Conservation (phyloP, 2,797 vertebrate species). For the Eulemur albifrons region DNA sequence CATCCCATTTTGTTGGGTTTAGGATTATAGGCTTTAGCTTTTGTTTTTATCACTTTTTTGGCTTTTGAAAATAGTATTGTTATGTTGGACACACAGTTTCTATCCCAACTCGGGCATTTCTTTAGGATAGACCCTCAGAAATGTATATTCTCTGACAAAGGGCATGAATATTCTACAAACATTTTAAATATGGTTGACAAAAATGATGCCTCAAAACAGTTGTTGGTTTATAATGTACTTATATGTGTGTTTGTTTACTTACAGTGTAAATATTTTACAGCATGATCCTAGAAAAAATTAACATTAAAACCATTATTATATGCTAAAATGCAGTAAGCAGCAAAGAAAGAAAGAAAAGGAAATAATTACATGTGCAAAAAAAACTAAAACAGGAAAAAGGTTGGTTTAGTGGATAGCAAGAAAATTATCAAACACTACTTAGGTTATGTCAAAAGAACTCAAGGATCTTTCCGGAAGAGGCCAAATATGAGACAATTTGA, state of each 20-base stretch:
- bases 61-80: slow-evolving; percentile 12
- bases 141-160: not conserved
- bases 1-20: not conserved
- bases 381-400: not conserved
- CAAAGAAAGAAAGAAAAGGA: not conserved
- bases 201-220: not conserved
- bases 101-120: not conserved
- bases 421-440: not conserved
- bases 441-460: not conserved
- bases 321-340: not conserved
- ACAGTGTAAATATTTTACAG: not conserved
- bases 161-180: not conserved
- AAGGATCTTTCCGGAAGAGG: not conserved
- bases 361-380: not conserved
- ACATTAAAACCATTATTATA: not conserved
- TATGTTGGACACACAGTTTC: not conserved
- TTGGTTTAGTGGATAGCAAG: not conserved
- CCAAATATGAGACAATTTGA: not conserved
- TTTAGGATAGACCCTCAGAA: not conserved
- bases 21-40: not conserved
- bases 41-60: not conserved
- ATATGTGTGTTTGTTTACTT: not conserved
- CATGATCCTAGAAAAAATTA: not conserved
- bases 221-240: not conserved
- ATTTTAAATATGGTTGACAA: not conserved